Evolutionary conservation across 37 sponge, comb jelly and placozoan genomes (phyloP).

Genomic region (Diacarnus erythraeanus): DNA sequence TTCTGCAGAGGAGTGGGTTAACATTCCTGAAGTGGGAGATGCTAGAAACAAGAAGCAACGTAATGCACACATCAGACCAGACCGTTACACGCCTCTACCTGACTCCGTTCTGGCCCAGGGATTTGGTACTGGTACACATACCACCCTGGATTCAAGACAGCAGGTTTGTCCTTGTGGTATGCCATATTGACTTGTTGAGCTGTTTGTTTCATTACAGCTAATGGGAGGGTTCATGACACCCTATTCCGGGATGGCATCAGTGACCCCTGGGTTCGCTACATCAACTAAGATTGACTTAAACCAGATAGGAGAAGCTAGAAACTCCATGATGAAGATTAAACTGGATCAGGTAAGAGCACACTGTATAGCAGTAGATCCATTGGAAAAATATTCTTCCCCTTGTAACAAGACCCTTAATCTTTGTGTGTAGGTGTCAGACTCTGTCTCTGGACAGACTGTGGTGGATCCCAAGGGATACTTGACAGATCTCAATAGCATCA

Average conservation of each 20-base stretch:
- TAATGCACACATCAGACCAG: constrained; percentile 73
- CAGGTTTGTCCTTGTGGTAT: constrained; percentile 35
- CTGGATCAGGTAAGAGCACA: constrained; percentile 96
- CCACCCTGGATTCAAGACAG: constrained; percentile 60
- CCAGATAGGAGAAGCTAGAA: constrained; percentile 96
- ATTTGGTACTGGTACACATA: not conserved
- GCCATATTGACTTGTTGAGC: not conserved
- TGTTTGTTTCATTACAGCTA: not conserved
- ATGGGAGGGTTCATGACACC: constrained; percentile 64
- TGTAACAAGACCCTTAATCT: not conserved
- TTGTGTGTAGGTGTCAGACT: constrained; percentile 85
- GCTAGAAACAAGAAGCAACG: constrained; percentile 87
- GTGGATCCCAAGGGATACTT: constrained; percentile 98
- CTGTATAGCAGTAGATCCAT: no score
- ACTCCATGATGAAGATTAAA: constrained; percentile 93
- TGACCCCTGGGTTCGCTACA: constrained; percentile 79
- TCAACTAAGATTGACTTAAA: constrained; percentile 85
- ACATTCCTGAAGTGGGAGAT: constrained; percentile 94
- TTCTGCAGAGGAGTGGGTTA: constrained; percentile 82
- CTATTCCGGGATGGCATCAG: constrained; percentile 58
- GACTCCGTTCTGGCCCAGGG: constrained; percentile 77
- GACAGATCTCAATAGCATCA: constrained; percentile 95
- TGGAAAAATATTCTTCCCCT: no score
- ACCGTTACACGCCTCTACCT: constrained; percentile 88
- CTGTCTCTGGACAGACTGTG: constrained; percentile 97